A percentile compares a stretch with the other conserved stretches of the same genome.
Evolutionary conservation across 2,888 invertebrate species (phyloP).

Genomic region (Hirtodrosophila histrioides): DNA sequence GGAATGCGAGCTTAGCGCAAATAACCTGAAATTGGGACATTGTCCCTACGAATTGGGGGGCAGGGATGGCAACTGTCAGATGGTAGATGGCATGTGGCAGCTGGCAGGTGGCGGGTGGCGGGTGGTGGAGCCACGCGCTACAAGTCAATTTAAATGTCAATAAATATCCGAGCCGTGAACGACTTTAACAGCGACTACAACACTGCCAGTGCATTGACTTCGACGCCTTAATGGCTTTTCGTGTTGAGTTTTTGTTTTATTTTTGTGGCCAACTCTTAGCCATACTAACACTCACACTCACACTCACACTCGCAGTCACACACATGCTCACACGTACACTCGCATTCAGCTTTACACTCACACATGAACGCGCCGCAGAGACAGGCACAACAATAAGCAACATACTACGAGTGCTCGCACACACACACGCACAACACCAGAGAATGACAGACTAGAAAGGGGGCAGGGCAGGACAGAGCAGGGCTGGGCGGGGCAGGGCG

Average conservation of each 20-base stretch:
- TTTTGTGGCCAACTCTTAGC: conserved; percentile 26
- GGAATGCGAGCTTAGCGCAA: too few relatives aligned
- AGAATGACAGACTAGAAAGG: background rate
- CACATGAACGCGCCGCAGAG: conserved; percentile 53
- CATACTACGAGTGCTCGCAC: background rate
- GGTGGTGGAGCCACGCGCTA: background rate
- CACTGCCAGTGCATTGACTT: conserved; percentile 60
- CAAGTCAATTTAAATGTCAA: conserved; percentile 53
- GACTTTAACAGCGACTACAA: background rate
- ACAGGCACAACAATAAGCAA: conserved; percentile 46
- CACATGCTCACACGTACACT: background rate
- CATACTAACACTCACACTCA: conserved; percentile 1
- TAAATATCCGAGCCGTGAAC: conserved; percentile 27
- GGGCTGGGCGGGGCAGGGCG: background rate
- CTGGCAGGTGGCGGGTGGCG: too few relatives aligned
- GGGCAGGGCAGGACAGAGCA: background rate
- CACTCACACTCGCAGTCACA: background rate
- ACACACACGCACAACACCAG: background rate
- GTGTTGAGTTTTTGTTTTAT: conserved; percentile 31
- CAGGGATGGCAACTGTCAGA: too few relatives aligned
- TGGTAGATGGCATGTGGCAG: too few relatives aligned
- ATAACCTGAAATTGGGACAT: too few relatives aligned
- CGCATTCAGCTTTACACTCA: conserved; percentile 12
- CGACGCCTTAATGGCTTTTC: conserved; percentile 55
- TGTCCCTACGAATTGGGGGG: too few relatives aligned